Conservation (phyloP, 2,113 vertebrate species). For the Alaudala cheleensis region DNA sequence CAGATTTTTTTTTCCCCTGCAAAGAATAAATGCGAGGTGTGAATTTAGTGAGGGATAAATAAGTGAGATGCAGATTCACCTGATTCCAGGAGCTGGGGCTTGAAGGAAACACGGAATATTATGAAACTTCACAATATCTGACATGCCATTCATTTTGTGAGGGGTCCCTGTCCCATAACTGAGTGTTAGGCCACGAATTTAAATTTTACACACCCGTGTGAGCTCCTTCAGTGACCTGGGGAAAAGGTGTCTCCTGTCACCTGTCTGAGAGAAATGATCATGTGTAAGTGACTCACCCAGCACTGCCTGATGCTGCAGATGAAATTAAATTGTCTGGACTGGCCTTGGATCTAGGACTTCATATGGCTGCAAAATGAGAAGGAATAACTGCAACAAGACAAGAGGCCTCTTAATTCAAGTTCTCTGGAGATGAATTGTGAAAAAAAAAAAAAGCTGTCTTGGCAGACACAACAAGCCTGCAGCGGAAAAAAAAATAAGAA, state of each 20-base stretch:
- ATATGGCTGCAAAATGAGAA: neutral
- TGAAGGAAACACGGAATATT: neutral
- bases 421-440: neutral
- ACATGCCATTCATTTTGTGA: rapidly evolving
- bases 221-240: neutral
- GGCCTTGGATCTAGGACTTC: neutral
- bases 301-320: neutral
- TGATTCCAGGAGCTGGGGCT: neutral
- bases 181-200: rapidly evolving
- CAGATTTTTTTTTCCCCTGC: neutral
- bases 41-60: neutral
- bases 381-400: neutral
- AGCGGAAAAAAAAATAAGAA: neutral
- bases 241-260: neutral
- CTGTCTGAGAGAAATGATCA: neutral
- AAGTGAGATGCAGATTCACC: neutral
- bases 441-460: neutral
- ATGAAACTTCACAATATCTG: neutral
- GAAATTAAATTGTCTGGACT: neutral
- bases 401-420: neutral
- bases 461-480: neutral
- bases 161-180: neutral
- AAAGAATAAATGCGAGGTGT: neutral
- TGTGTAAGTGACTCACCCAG: neutral
- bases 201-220: rapidly evolving